A percentile compares a stretch with the other conserved stretches of the same genome.
Conservation (phyloP, 1,140 invertebrate genomes). For the Oryctes rhinoceros region DNA sequence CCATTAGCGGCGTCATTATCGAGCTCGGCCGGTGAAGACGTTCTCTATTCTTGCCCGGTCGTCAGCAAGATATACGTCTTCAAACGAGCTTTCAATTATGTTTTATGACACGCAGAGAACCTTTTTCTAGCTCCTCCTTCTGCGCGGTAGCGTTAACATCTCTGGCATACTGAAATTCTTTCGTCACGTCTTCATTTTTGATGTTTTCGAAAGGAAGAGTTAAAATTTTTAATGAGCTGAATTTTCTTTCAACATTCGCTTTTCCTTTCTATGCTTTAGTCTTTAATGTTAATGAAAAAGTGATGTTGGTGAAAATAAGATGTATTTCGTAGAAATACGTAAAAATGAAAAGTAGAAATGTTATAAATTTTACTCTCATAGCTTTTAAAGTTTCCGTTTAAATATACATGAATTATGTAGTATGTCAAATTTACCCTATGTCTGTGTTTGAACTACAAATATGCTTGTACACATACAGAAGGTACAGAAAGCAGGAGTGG, state of each 20-base stretch:
- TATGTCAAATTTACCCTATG: no score
- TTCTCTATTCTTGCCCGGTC: constrained; percentile 44
- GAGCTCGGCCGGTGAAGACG: constrained; percentile 47
- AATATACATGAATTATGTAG: no score
- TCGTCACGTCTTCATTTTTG: neutral
- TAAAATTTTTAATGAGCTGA: neutral
- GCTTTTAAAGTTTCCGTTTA: no score
- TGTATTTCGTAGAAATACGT: no score
- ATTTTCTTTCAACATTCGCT: neutral
- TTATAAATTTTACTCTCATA: no score
- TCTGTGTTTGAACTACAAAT: no score
- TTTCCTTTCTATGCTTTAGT: neutral
- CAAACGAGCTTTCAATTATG: constrained; percentile 54
- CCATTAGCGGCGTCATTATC: constrained; percentile 54
- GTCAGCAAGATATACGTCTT: constrained; percentile 51
- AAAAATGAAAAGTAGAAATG: no score
- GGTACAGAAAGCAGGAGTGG: no score
- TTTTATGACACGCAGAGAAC: constrained; percentile 47
- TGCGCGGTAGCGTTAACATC: neutral
- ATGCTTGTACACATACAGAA: no score
- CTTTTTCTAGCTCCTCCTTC: neutral
- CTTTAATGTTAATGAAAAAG: neutral
- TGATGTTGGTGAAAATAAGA: neutral
- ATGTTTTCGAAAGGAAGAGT: neutral
- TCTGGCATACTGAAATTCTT: neutral